These are phyloP conservation scores for Clarias batrachus DNA, from an alignment of 2,113 vertebrate species.

Conservation along the genomic window DNA sequence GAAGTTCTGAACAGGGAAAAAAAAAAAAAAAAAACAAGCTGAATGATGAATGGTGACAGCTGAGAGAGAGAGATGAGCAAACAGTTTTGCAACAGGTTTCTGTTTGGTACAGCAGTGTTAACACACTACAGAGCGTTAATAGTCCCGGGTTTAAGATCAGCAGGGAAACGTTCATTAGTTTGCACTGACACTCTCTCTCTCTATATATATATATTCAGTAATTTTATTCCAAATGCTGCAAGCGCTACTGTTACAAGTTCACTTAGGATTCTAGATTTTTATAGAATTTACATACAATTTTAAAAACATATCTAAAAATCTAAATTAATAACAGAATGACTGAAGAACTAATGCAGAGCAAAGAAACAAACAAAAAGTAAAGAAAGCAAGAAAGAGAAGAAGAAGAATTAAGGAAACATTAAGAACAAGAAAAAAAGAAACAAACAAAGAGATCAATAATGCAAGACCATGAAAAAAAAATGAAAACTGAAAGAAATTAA, in stretches of 20 bases:
- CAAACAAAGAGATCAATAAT: too few species aligned
- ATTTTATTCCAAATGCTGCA: not conserved
- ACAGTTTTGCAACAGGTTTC: not conserved
- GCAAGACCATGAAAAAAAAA: too few species aligned
- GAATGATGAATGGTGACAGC: not conserved
- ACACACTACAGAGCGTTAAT: not conserved
- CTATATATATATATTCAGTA: too few species aligned
- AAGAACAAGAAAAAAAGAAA: not conserved
- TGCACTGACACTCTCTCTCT: not conserved
- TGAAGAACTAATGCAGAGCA: not conserved
- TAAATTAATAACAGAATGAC: not conserved
- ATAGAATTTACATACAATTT: not conserved
- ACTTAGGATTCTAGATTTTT: not conserved
- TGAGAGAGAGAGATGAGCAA: not conserved
- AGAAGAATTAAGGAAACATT: too few species aligned
- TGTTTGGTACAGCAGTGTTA: not conserved
- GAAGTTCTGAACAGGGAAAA: conserved; percentile 7
- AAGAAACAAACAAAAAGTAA: too few species aligned
- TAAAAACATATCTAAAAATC: not conserved
- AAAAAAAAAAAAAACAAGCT: not conserved
- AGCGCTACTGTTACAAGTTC: not conserved
- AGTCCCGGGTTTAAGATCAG: not conserved
- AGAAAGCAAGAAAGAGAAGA: too few species aligned
- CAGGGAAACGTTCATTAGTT: not conserved
- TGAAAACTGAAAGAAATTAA: not conserved